Base-by-base conservation (phyloP, 2,888 invertebrate genomes). In the Trissoscelio sp. region DNA sequence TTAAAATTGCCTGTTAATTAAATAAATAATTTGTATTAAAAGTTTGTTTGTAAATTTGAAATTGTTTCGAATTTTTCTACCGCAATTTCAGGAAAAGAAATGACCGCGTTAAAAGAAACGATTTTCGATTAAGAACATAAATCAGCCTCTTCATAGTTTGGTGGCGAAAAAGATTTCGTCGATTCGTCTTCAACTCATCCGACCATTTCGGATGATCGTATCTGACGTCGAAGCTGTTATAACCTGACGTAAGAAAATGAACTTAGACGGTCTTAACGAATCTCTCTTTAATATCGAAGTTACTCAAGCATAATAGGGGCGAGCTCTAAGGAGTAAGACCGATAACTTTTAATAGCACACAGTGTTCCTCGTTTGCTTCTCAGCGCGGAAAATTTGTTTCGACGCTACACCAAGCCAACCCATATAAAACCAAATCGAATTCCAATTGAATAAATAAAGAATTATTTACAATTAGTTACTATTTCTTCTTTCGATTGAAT, bases 281-380 rank as follows among this genome's bases (percentile, higher is more conserved):
- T 83, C 83, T 83, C 83, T 82, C 83, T 84, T 82, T 84, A 84
- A 85, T 87, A 87, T 86, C 69, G 81, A 86, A 86, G 79, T 80
- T 75, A 58, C 66, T 66, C 62, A 77, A 75, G 79, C 74, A 77
- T 66, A 79, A 77, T 66, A 64, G 70, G 81, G 78, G 39, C 55
- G 69, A 72, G 70, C 69, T 72, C 51, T 44, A 48, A 75, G 72
- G 55, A 74, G 78, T 82, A 81, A 83, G 69, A 66, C 83, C 83
- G 81, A 86, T 83, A 84, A 86, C 84, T 86, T 86, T 85, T 85
- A 84, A 87, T 84, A 83, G 84, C 82, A 82, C 83, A 70, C 70
- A 77, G 83, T 83, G 80, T 85, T 85, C 83, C 81, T 81, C 77
- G 80, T 83, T 74, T 80, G 70, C 79, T 79, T 83, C 79, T 58